Evolutionary conservation across 2,888 invertebrate species (phyloP).

Genomic region (Perdita meconis): DNA sequence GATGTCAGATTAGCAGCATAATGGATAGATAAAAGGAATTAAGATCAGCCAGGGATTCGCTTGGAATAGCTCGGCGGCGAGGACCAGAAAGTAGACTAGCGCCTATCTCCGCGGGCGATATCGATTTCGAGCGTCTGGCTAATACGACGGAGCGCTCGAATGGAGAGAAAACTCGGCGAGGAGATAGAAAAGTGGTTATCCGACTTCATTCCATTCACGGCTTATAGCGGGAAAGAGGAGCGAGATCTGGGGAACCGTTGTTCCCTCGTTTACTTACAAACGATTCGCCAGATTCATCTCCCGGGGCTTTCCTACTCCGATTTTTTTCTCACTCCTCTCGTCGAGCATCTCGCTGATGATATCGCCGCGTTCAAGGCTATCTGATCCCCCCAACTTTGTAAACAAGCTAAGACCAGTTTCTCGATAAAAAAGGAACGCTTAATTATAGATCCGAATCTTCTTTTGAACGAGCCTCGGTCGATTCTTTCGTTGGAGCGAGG

Average conservation of each 20-base stretch:
- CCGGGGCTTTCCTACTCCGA: constrained; percentile 48
- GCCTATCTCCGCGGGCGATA: constrained; percentile 19
- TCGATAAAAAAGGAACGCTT: constrained; percentile 28
- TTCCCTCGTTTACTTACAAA: constrained; percentile 68
- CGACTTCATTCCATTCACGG: constrained; percentile 59
- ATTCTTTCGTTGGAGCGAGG: constrained; percentile 5
- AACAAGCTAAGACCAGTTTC: constrained; percentile 49
- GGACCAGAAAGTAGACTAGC: constrained; percentile 10
- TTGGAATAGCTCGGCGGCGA: not conserved
- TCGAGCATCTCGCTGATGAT: constrained; percentile 27
- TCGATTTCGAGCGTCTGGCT: constrained; percentile 23
- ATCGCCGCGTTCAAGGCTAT: constrained; percentile 57
- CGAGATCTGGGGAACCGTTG: constrained; percentile 48
- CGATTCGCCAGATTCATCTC: constrained; percentile 64
- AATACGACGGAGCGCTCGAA: constrained; percentile 22
- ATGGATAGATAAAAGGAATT: not conserved
- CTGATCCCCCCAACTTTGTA: constrained; percentile 60
- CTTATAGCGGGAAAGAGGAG: constrained; percentile 35
- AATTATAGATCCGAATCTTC: constrained; percentile 41
- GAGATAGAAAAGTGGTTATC: constrained; percentile 58
- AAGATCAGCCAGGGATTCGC: not conserved
- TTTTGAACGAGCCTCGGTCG: constrained; percentile 23
- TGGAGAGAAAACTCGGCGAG: constrained; percentile 42
- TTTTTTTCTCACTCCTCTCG: constrained; percentile 42
- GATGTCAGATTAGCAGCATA: no score